Conservation (phyloP, 2,888 invertebrate species). For the Aleiodes leptofemur region DNA sequence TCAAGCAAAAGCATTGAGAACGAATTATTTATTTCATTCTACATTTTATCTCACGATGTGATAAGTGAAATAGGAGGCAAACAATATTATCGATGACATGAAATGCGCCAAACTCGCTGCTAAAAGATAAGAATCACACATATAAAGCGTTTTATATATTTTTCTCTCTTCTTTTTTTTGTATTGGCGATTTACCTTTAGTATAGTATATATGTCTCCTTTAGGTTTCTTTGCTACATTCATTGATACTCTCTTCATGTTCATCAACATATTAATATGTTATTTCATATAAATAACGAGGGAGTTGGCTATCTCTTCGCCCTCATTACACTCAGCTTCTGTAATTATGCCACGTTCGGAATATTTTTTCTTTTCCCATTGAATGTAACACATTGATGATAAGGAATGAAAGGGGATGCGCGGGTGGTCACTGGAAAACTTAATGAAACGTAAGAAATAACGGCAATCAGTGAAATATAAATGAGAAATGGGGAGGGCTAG, state of each 20-base stretch:
- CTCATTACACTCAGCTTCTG: slow-evolving; percentile 36
- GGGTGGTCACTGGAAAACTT: slow-evolving; percentile 47
- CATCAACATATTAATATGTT: not conserved
- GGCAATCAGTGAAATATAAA: slow-evolving; percentile 74
- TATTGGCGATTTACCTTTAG: slow-evolving; percentile 47
- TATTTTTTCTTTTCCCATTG: slow-evolving; percentile 33
- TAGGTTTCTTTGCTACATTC: not conserved
- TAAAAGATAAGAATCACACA: slow-evolving; percentile 59
- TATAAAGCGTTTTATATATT: slow-evolving; percentile 54
- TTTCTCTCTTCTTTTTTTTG: slow-evolving; percentile 46
- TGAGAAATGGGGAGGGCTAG: slow-evolving; percentile 64
- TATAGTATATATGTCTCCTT: slow-evolving; percentile 6
- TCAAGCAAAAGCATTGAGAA: not conserved
- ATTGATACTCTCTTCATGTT: slow-evolving; percentile 10
- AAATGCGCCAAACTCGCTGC: slow-evolving; percentile 53
- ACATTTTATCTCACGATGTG: slow-evolving; percentile 58
- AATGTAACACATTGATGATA: slow-evolving; percentile 38
- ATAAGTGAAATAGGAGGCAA: slow-evolving; percentile 60
- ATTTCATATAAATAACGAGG: slow-evolving; percentile 9
- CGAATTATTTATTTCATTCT: not conserved
- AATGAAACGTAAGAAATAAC: slow-evolving; percentile 71
- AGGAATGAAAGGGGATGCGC: slow-evolving; percentile 38
- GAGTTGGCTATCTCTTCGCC: slow-evolving; percentile 32
- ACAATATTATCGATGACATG: slow-evolving; percentile 61
- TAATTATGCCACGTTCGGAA: slow-evolving; percentile 47